Base-by-base conservation (phyloP, 2,797 vertebrate species). In the Scolopax bukidnonensis region DNA sequence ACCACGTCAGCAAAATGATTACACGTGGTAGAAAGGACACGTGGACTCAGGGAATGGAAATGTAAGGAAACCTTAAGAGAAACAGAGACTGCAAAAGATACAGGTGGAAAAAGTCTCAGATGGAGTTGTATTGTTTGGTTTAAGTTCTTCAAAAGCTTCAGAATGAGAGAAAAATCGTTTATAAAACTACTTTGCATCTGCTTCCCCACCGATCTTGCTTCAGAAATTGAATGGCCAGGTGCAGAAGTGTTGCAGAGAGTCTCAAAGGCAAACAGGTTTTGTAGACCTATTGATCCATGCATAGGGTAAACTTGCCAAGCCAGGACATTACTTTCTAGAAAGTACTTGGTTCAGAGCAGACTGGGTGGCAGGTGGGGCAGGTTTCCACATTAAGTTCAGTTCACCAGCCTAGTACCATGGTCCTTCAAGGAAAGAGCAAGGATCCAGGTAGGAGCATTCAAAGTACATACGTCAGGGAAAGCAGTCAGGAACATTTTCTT, bases 1-100 rank as follows among this genome's bases (percentile, higher is more conserved):
- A 64, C 76, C 30, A 6, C 41, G 36, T 95, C 94, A 97, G 87
- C 95, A 96, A 95, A 86, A 94, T 84, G 85, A 90, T 30, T 78
- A 48, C 48, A 40, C 36, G 5, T 89, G 93, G 79, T 67, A 83
- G 79, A 36, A 36, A 36, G 36, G 36, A 36, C 36, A 36, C 36
- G 36, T 36, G 36, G 45, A 77, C 92, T 71, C 92, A 86, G 86
- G 59, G 76, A 89, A 87, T 51, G 21, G 47, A 92, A 97, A 87
- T 32, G 30, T 41, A 84, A 80, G 33, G 40, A 91, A 96, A 95
- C 74, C 78, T 92, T 86, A 64, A 60, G 59, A 78, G 48, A 73
- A 41, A 90, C 30, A 50, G 67, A 81, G 48, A 64, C 17, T 41
- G 11, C 8, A 87, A 84, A 90, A 54, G 21, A 47, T 4, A 65